Evolutionary conservation across 2,888 invertebrate genomes (phyloP).

Genomic region (Drosophila vallismaia): DNA sequence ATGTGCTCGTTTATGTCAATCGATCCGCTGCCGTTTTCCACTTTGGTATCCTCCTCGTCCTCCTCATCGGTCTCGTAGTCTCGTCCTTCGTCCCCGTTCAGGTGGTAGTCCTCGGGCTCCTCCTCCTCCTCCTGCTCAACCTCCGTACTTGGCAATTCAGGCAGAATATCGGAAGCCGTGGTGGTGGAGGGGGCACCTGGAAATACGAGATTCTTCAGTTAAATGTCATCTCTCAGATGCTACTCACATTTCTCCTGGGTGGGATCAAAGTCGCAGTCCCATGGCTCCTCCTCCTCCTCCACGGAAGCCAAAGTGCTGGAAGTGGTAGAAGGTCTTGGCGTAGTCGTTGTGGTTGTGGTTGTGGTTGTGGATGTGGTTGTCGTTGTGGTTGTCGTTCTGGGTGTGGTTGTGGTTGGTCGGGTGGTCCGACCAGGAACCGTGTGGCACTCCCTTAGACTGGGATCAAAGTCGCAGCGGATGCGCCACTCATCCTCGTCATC

Average conservation of each 20-base stretch:
- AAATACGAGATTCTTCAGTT: background rate
- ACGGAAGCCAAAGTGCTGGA: background rate
- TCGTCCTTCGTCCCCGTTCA: background rate
- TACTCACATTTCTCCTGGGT: slow-evolving; percentile 27
- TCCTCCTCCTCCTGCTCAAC: background rate
- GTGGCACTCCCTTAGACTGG: slow-evolving; percentile 52
- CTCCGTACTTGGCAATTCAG: slow-evolving; percentile 19
- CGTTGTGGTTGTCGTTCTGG: background rate
- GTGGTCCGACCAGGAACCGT: background rate
- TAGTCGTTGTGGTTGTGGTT: background rate
- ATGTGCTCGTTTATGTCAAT: background rate
- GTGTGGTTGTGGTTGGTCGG: background rate
- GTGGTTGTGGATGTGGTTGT: background rate
- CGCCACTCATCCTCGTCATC: slow-evolving; percentile 66
- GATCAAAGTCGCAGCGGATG: slow-evolving; percentile 73
- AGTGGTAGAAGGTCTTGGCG: background rate
- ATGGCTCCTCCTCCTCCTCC: slow-evolving; percentile 5
- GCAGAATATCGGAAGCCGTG: slow-evolving; percentile 15
- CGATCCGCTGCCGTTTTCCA: background rate
- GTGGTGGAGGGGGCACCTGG: slow-evolving; percentile 13
- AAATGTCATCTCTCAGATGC: background rate
- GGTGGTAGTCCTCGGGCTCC: background rate
- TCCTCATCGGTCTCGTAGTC: background rate
- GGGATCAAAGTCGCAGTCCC: slow-evolving; percentile 35
- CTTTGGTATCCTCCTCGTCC: background rate